Percentiles rank a stretch among this genome's conserved stretches.
Evolutionary conservation across 64 coral and sea anemone species (phyloP).

Genomic region (Stichodactyla helianthus): DNA sequence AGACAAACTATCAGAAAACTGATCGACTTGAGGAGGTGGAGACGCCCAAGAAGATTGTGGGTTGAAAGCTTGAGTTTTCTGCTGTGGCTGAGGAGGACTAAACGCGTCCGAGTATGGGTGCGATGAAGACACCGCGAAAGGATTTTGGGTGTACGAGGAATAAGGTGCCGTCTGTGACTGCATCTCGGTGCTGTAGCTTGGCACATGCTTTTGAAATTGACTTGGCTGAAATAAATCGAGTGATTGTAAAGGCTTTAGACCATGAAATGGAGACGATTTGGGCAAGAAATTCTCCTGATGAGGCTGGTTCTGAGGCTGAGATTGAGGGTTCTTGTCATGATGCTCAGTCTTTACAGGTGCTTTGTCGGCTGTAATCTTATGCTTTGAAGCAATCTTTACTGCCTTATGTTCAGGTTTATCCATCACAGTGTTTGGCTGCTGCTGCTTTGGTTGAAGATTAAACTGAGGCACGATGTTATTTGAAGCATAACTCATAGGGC

Average conservation of each 20-base stretch:
- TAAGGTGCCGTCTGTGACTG: not conserved
- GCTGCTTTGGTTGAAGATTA: not conserved
- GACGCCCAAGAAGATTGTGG: not conserved
- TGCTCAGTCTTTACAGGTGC: not conserved
- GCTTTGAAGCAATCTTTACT: not conserved
- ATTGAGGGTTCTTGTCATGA: not conserved
- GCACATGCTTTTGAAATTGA: not conserved
- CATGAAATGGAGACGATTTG: conserved; percentile 1
- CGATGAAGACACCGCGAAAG: not conserved
- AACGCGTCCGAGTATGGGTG: not conserved
- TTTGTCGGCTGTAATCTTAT: not conserved
- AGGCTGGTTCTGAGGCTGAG: not conserved
- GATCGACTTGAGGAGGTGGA: conserved; percentile 1
- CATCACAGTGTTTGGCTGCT: not conserved
- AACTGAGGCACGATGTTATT: not conserved
- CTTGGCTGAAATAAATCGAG: not conserved
- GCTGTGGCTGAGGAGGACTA: not conserved
- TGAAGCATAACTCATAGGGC: conserved; percentile 1
- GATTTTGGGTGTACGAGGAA: not conserved
- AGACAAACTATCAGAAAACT: conserved; percentile 5
- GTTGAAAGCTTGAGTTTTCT: not conserved
- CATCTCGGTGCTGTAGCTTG: conserved; percentile 3
- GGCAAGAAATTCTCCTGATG: not conserved
- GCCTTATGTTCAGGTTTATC: not conserved
- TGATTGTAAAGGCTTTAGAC: not conserved